These are phyloP conservation scores for Platycnemis pennipes DNA, from an alignment of 2,888 invertebrate species.

Conservation along the genomic window DNA sequence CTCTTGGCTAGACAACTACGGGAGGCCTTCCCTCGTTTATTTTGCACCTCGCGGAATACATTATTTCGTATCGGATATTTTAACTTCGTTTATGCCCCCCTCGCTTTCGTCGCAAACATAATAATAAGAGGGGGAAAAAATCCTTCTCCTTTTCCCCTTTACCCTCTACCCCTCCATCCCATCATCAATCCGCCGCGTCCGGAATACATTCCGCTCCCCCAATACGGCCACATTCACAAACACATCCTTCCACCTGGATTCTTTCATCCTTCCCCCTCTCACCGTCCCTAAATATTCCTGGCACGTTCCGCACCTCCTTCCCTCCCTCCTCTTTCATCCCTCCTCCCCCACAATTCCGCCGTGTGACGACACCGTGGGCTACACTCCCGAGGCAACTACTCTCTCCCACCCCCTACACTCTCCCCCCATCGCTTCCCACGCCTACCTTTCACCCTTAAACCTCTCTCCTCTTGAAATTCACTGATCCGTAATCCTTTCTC, in stretches of 20 bases:
- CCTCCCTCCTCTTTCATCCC: not conserved
- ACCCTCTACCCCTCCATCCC: not conserved
- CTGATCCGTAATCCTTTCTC: no score
- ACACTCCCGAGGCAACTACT: not conserved
- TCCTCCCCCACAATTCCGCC: not conserved
- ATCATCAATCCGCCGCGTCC: slow-evolving; percentile 43
- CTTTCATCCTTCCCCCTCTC: not conserved
- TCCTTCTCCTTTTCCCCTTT: not conserved
- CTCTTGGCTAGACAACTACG: no score
- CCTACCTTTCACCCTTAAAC: not conserved
- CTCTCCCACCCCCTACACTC: not conserved
- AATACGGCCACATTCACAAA: not conserved
- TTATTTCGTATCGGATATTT: not conserved
- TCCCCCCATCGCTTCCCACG: not conserved
- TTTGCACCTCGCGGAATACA: not conserved
- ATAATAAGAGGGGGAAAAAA: not conserved
- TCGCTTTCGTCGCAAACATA: slow-evolving; percentile 16
- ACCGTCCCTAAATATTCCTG: slow-evolving; percentile 14
- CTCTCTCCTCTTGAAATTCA: not conserved
- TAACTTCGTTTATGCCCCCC: not conserved
- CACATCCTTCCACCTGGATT: slow-evolving; percentile 43
- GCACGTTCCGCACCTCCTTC: slow-evolving; percentile 21
- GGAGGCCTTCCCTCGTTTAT: not conserved
- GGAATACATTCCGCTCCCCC: slow-evolving; percentile 28
- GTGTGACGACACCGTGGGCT: not conserved